Conservation (phyloP, 1,140 invertebrate genomes). For the Muscidifurax raptorellus region DNA sequence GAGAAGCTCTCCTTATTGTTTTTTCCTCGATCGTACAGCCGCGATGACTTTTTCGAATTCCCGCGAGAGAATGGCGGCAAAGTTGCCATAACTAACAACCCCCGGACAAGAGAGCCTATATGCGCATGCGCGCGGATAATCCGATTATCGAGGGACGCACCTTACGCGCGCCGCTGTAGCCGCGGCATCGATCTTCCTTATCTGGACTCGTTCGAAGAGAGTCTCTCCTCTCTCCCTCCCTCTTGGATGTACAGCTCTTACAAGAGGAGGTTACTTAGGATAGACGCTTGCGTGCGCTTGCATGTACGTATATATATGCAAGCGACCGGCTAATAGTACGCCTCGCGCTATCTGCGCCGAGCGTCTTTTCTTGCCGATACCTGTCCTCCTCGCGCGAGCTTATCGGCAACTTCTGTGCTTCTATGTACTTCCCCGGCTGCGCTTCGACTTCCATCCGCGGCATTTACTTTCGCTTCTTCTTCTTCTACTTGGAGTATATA, state of each 20-base stretch:
- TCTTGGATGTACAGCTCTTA: too few species aligned
- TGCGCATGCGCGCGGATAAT: slow-evolving; percentile 54
- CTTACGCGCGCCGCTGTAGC: slow-evolving; percentile 53
- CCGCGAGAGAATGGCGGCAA: slow-evolving; percentile 9
- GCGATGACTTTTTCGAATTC: slow-evolving; percentile 14
- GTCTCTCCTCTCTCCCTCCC: too few species aligned
- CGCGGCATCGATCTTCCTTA: slow-evolving; percentile 62
- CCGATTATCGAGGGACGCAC: slow-evolving; percentile 59
- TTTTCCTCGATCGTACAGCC: background rate
- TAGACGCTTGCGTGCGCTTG: too few species aligned
- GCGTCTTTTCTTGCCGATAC: background rate
- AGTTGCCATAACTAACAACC: slow-evolving; percentile 61
- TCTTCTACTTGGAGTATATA: too few species aligned
- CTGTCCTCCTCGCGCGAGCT: slow-evolving; percentile 20
- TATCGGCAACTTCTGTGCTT: slow-evolving; percentile 28
- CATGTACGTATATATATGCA: too few species aligned
- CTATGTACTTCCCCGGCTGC: too few species aligned
- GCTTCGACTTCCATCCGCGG: slow-evolving; percentile 38
- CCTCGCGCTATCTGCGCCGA: slow-evolving; percentile 44
- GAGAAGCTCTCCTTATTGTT: background rate
- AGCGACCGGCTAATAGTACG: slow-evolving; percentile 58
- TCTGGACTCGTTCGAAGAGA: slow-evolving; percentile 47
- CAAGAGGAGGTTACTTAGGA: slow-evolving; percentile 4
- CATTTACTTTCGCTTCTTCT: slow-evolving; percentile 2
- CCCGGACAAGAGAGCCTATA: background rate